Percentiles rank a stretch among this genome's conserved stretches.
phyloP scores from a whole-genome alignment of 37 sponge, comb jelly and placozoan species.

The Spongia lamella region DNA sequence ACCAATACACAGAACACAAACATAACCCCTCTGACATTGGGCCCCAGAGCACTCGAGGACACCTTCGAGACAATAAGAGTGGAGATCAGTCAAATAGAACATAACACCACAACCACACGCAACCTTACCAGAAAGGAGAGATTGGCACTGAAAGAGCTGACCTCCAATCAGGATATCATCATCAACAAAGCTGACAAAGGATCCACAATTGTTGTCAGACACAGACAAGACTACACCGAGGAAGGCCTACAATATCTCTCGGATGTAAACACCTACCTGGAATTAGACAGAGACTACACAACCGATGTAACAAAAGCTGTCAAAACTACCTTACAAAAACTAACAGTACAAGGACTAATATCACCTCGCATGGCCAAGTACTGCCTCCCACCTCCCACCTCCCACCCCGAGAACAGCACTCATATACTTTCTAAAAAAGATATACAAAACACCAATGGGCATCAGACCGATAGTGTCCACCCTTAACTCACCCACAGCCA shows the following conservation, averaged over 20 bases:
- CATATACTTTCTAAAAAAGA: too few relatives aligned
- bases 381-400: neutral
- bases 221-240: neutral
- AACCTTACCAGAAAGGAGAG: neutral
- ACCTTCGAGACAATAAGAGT: too few relatives aligned
- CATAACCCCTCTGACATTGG: too few relatives aligned
- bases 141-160: constrained; percentile 6
- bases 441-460: neutral
- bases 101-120: neutral
- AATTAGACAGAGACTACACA: constrained; percentile 11
- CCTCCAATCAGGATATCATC: neutral
- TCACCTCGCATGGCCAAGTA: neutral
- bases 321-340: neutral
- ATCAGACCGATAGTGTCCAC: constrained; percentile 6
- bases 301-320: neutral
- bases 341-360: neutral
- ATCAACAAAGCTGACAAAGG: constrained; percentile 47
- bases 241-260: constrained; percentile 19
- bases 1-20: too few relatives aligned
- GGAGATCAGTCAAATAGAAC: too few relatives aligned
- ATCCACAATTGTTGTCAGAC: constrained; percentile 18
- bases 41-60: too few relatives aligned
- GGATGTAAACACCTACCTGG: constrained; percentile 15
- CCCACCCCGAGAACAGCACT: neutral
- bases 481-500: constrained; percentile 1